Base-by-base conservation (phyloP, 2,797 vertebrate species). In the Poliocrania exsul region DNA sequence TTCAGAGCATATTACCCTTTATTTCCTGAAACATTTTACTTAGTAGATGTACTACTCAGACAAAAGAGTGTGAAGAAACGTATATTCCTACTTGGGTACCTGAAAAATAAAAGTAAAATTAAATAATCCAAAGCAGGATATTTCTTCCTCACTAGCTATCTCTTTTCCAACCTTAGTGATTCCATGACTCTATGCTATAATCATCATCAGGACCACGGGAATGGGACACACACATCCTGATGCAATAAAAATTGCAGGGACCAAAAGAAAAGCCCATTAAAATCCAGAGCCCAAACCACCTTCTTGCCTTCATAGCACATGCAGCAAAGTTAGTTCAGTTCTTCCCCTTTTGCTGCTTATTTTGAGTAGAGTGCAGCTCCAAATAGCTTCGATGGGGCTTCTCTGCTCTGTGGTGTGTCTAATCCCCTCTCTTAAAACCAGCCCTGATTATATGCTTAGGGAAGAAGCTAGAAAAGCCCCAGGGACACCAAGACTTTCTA, bases 161-260 rank as follows among this genome's bases (percentile, higher is more conserved):
- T 14, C 33, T 65, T 47, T 40, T 28, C 58, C 50, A 31, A 8
- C 29, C 25, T 23, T 71, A 40, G 23, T 9, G 21, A 40, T 47
- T 31, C 46, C 8, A 16, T 10, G 4, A 14, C 58, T 71, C 57
- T 7, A 0, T 70, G 23, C 18, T 7, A 20, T 1, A 70, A 11
- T 21, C 81, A 64, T 31, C 2, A 0, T 23, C 37, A 11, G 13
- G 14, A 29, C 19, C 2, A 2, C 0, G 4, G 44, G 16, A 19
- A 6, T 4, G 28, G 60, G 33, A 46, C 26, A 2, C 1, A 1
- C 25, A 60, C 11, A 42, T 54, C 23, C 24, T 65, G 13, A 57
- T 40, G 29, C 8, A 31, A 6, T 11, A 42, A 4, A 31, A 79
- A 65, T 25, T 49, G 38, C 31, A 58, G 31, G 5, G 13, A 83